phyloP scores from a whole-genome alignment of 2,113 vertebrate species.

The Azemiops feae region DNA sequence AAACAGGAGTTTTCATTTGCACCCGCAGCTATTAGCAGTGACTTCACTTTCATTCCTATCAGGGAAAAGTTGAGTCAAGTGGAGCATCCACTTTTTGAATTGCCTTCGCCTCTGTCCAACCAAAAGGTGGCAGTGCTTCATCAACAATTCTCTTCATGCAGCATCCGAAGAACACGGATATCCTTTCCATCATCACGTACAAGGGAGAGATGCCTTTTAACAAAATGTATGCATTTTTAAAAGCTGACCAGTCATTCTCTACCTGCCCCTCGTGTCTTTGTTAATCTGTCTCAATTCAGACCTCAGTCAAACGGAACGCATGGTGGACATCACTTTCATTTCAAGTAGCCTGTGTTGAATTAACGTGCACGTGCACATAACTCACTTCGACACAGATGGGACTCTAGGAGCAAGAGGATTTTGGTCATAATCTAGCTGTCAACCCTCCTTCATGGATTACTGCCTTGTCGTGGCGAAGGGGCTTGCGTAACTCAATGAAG shows the following conservation, averaged over 20 bases:
- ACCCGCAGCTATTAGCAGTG: not conserved
- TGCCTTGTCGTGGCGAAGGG: no score
- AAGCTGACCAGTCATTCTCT: constrained; percentile 26
- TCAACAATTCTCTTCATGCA: constrained; percentile 65
- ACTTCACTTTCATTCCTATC: not conserved
- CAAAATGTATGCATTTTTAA: constrained; percentile 42
- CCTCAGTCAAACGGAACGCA: constrained; percentile 30
- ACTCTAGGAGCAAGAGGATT: not conserved
- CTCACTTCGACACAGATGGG: not conserved
- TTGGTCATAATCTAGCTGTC: not conserved
- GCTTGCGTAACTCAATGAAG: no score
- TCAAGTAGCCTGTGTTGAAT: not conserved
- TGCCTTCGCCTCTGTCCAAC: constrained; percentile 53
- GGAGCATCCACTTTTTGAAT: constrained; percentile 15
- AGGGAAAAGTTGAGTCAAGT: not conserved
- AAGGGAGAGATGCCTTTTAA: constrained; percentile 37
- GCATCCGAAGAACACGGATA: constrained; percentile 39
- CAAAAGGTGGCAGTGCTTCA: constrained; percentile 80
- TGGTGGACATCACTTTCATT: constrained; percentile 5
- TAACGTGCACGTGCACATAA: not conserved
- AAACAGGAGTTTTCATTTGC: not conserved
- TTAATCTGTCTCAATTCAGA: constrained; percentile 10
- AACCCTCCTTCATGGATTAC: not conserved
- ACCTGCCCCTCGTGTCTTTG: not conserved
- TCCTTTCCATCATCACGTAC: constrained; percentile 28